Evolutionary conservation across 2,113 vertebrate genomes (phyloP), one percentile per base, ranked within the genome.

Genomic region (Aegotheles bennettii): DNA sequence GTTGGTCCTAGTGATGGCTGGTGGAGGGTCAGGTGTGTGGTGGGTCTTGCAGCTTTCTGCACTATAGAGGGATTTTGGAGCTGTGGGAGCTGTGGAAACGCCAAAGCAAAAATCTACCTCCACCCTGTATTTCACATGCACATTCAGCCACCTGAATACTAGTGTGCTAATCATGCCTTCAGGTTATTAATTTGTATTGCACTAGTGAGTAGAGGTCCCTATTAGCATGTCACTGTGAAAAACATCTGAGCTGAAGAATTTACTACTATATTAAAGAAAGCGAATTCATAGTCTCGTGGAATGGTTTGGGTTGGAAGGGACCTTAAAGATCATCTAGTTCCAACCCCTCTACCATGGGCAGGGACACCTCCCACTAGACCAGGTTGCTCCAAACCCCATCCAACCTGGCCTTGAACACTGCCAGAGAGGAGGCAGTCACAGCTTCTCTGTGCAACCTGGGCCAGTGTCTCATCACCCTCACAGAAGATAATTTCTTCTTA

Each of bases 1-100:
- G 11, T 21, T 23, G 35, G 16, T 64, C 36, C n/a, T 35, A 25
- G 25, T 35, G 35, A 35, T 50, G 35, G 15, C 11, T 1, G 2
- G 26, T 3, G 4, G 69, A 78, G 69, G 17, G 15, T 31, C 45
- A 56, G 14, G 23, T 0, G 0, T 3, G 2, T 33, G 18, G n/a
- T 28, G 17, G 3, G 3, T 63, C 82, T 28, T 61, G 18, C 25
- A 92, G 29, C 35, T 16, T 71, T 68, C 19, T 18, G 9, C 35
- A 31, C 4, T 8, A 19, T 0, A 1, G 31, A 33, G 13, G 13
- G 5, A 59, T 9, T 90, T n/a, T 0, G 6, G 23, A 74, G 23
- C 16, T 81, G 6, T 21, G 7, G 51, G 16, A 86, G 7, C 6
- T 5, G 15, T 16, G 88, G 50, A 88, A 73, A 64, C 14, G 36